These are phyloP conservation scores for Oreamnos americanus DNA, from an alignment of 2,113 vertebrate genomes.

Conservation along the genomic window DNA sequence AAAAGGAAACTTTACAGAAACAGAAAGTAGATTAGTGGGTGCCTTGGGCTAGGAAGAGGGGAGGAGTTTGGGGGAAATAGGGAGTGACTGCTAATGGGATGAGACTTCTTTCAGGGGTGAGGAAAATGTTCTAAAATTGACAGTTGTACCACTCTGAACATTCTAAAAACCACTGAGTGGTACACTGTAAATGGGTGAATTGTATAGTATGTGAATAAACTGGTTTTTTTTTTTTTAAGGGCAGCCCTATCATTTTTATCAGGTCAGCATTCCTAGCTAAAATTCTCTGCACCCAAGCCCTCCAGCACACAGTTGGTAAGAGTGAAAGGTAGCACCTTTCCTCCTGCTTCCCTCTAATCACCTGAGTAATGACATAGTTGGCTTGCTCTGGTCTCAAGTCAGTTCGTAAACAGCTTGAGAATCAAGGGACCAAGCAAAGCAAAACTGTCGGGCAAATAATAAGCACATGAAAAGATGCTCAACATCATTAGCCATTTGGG, in stretches of 20 bases:
- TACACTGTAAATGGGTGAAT: background rate
- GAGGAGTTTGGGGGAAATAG: background rate
- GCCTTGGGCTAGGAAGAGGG: background rate
- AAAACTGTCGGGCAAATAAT: constrained; percentile 14
- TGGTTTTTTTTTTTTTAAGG: background rate
- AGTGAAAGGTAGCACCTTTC: background rate
- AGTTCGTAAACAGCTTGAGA: constrained; percentile 23
- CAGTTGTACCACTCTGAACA: background rate
- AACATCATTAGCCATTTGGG: background rate
- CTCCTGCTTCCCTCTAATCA: background rate
- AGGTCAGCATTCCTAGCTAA: constrained; percentile 39
- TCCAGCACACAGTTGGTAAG: background rate
- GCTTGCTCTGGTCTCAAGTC: background rate
- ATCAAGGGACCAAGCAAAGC: background rate
- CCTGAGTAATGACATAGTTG: constrained; percentile 16
- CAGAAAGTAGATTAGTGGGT: constrained; percentile 2
- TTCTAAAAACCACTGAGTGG: background rate
- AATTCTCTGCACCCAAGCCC: background rate
- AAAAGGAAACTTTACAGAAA: constrained; percentile 23
- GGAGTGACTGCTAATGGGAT: background rate
- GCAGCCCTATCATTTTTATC: background rate
- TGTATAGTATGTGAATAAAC: constrained; percentile 19
- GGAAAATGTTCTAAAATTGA: constrained; percentile 25
- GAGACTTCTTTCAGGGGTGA: background rate
- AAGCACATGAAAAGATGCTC: background rate